phyloP scores from a whole-genome alignment of 2,888 invertebrate species.

The Mylabris sibirica region DNA sequence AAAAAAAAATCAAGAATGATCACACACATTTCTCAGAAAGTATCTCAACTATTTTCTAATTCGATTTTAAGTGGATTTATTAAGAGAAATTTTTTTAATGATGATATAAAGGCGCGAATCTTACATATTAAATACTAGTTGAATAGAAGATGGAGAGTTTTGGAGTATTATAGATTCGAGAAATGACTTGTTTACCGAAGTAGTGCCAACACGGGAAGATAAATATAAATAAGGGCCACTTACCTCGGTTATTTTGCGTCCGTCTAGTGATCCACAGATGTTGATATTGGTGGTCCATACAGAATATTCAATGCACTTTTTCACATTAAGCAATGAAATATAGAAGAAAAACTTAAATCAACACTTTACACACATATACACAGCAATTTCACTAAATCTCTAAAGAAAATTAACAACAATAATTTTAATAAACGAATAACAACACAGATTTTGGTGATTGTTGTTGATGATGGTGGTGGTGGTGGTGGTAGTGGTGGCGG shows the following conservation, averaged over 20 bases:
- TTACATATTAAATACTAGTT: too few species aligned
- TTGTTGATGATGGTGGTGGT: conserved; percentile 4
- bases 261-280: conserved; percentile 25
- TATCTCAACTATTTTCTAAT: background rate
- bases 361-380: too few species aligned
- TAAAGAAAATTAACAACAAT: too few species aligned
- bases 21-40: background rate
- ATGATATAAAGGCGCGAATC: background rate
- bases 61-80: background rate
- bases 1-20: too few species aligned
- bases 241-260: conserved; percentile 47
- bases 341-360: too few species aligned
- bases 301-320: conserved; percentile 4
- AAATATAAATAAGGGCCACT: conserved; percentile 53
- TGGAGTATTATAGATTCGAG: conserved; percentile 23
- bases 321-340: background rate
- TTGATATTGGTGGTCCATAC: conserved; percentile 8
- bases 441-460: background rate
- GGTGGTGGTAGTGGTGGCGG: conserved; percentile 23
- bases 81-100: conserved; percentile 19
- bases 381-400: too few species aligned
- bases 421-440: background rate
- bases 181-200: conserved; percentile 55
- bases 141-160: conserved; percentile 9
- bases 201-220: conserved; percentile 51